phyloP scores from a whole-genome alignment of 2,797 vertebrate genomes.

The Ceryle rudis region DNA sequence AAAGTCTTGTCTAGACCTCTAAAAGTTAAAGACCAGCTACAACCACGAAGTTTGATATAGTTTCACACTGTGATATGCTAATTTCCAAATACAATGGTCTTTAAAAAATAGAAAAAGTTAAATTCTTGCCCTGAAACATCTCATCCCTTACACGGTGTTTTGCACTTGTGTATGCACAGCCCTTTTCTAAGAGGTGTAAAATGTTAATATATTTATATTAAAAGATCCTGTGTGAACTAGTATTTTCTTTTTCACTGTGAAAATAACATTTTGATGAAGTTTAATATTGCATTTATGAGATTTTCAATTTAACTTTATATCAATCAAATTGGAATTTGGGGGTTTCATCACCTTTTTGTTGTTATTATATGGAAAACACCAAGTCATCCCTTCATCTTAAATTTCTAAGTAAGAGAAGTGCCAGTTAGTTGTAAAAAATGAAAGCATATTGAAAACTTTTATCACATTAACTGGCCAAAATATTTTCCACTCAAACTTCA shows the following conservation, averaged over 20 bases:
- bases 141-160: background rate
- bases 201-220: background rate
- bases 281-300: background rate
- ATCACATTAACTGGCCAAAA: background rate
- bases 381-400: background rate
- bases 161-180: background rate
- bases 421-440: background rate
- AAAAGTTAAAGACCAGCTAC: background rate
- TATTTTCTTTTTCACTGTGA: background rate
- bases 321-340: background rate
- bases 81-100: background rate
- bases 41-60: rapidly evolving
- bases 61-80: background rate
- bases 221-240: background rate
- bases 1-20: background rate
- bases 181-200: background rate
- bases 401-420: too few species aligned
- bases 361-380: background rate
- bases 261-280: background rate
- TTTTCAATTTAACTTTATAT: background rate
- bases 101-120: background rate
- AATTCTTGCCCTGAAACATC: background rate
- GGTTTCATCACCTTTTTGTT: background rate
- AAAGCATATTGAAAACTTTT: background rate
- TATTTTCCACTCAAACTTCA: background rate